Percentiles rank a stretch among this genome's conserved stretches.
Evolutionary conservation across 2,797 vertebrate species (phyloP).

Genomic region (Schizothorax lantsangensis): DNA sequence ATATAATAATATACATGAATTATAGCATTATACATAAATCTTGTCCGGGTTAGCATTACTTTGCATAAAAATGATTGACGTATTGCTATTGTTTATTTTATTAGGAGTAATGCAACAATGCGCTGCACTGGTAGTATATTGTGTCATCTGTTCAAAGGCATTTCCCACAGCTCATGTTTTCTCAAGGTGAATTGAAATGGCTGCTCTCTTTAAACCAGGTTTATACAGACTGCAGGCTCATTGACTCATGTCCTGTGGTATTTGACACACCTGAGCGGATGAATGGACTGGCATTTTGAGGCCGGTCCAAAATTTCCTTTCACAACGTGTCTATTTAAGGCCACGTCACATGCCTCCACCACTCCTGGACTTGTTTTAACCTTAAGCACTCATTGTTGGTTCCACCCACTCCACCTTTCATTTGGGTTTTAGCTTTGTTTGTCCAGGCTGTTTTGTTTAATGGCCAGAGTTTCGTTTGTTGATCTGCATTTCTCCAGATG

Average conservation of each 20-base stretch:
- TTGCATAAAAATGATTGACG: not conserved
- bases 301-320: constrained; percentile 14
- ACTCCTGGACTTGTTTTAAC: constrained; percentile 11
- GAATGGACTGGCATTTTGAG: constrained; percentile 51
- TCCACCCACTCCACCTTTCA: constrained; percentile 22
- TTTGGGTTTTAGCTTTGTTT: constrained; percentile 20
- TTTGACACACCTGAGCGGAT: constrained; percentile 35
- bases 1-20: no score
- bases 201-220: constrained; percentile 22
- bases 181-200: constrained; percentile 22
- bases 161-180: constrained; percentile 27
- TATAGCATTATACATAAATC: not conserved
- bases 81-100: constrained; percentile 2
- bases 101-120: not conserved
- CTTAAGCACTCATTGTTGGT: not conserved
- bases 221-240: constrained; percentile 11
- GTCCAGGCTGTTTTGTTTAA: constrained; percentile 10
- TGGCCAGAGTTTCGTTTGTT: not conserved
- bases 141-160: not conserved
- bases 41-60: not conserved
- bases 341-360: constrained; percentile 19
- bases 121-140: not conserved
- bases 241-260: constrained; percentile 20
- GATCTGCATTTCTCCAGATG: constrained; percentile 5
- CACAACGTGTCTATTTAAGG: constrained; percentile 32